Conservation (phyloP, 2,797 vertebrate species). For the Calcarius lapponicus region DNA sequence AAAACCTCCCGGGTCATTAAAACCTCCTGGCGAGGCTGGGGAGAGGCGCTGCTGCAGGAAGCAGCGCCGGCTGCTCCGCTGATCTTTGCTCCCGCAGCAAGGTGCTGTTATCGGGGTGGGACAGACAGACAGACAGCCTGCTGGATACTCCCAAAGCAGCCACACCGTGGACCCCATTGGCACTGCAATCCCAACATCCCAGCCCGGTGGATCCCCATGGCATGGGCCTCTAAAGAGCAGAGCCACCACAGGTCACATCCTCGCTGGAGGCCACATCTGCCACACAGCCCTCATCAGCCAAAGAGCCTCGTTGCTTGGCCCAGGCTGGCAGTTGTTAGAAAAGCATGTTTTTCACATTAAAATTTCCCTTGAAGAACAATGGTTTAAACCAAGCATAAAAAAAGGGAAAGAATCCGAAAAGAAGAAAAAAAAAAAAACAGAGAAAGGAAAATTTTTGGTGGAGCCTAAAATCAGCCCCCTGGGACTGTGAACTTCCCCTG, state of each 20-base stretch:
- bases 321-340: background rate
- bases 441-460: conserved; percentile 27
- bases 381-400: conserved; percentile 26
- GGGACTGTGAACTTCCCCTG: background rate
- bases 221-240: background rate
- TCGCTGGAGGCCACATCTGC: background rate
- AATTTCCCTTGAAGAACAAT: conserved; percentile 57
- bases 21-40: background rate
- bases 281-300: background rate
- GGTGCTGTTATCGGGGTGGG: background rate
- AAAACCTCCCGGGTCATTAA: background rate
- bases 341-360: conserved; percentile 67
- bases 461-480: background rate
- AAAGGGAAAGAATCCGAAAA: background rate
- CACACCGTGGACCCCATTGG: fast-evolving
- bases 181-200: background rate
- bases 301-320: background rate
- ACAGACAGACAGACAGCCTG: background rate
- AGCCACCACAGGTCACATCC: background rate
- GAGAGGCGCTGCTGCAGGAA: background rate
- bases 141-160: background rate
- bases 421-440: background rate
- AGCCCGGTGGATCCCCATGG: background rate
- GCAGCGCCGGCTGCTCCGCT: fast-evolving
- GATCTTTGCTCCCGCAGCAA: background rate